Evolutionary conservation across 2,888 invertebrate species (phyloP), one percentile per base, ranked within the genome.

Genomic region (Athrips mouffetella): DNA sequence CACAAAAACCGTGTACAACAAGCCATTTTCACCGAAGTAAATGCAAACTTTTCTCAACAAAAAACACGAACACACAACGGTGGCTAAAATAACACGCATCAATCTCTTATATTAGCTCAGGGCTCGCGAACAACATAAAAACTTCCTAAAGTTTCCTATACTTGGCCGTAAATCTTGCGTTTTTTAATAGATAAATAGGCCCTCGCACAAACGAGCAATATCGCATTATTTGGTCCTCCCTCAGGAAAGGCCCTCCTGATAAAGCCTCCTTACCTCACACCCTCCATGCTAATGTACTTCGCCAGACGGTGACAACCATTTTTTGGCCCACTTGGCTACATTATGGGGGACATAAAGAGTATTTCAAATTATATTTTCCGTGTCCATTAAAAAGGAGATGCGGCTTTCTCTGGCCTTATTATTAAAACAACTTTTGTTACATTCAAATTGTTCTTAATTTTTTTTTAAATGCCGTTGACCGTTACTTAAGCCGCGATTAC

Each of bases 171-270:
- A 85, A 88, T 87, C 83, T 82, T 66, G 60, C 81, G 82, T 85
- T 88, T 88, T 86, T 88, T 87, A 88, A 88, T 88, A 88, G 88
- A 88, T 88, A 88, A 88, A 88, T 88, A 88, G 88, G 83, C 76
- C 82, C 82, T 82, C 80, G 82, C 86, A 80, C 84, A 87, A 88
- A 88, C 88, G 87, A 87, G 88, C 86, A 87, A 87, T 88, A 88
- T 88, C 85, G 75, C 86, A 87, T 88, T 87, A 87, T 88, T 86
- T 83, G 86, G 84, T 72, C 80, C 87, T 82, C 88, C 85, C 86
- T 81, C 82, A 84, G 86, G 86, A 87, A 88, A 83, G 87, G 86
- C 84, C 84, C 85, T 85, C 75, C 79, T 85, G 88, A 87, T 87
- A 87, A 86, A 84, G 71, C 82, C 86, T 78, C 84, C 85, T 79